These are phyloP conservation scores for Erebia palarica DNA, from an alignment of 2,888 invertebrate genomes.

Conservation along the genomic window DNA sequence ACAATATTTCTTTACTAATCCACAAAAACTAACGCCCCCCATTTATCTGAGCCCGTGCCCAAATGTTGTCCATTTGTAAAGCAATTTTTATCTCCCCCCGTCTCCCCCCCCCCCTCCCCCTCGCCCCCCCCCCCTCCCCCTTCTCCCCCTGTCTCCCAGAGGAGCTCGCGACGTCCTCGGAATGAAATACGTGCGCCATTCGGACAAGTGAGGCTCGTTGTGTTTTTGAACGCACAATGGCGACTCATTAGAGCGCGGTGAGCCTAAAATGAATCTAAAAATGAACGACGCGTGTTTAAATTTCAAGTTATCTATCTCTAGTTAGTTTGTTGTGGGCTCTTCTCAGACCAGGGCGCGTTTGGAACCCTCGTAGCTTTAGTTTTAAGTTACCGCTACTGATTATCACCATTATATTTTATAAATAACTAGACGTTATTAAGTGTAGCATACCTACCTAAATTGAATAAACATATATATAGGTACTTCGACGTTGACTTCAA, in stretches of 20 bases:
- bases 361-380: too few relatives aligned
- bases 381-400: too few relatives aligned
- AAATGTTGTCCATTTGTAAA: conserved; percentile 40
- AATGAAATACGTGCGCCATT: conserved; percentile 34
- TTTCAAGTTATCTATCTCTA: too few relatives aligned
- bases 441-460: too few relatives aligned
- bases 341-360: too few relatives aligned
- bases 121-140: neutral
- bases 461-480: too few relatives aligned
- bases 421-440: too few relatives aligned
- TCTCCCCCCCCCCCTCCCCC: neutral
- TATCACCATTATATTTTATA: too few relatives aligned
- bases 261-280: too few relatives aligned
- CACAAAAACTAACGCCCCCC: conserved; percentile 36
- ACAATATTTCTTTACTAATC: conserved; percentile 37
- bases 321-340: too few relatives aligned
- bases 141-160: conserved; percentile 14
- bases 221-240: conserved; percentile 18
- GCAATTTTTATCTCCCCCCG: conserved; percentile 34
- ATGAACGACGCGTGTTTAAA: too few relatives aligned
- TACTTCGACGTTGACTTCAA: too few relatives aligned
- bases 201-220: conserved; percentile 14
- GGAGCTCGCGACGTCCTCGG: conserved; percentile 34
- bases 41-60: conserved; percentile 33
- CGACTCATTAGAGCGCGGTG: neutral